These are phyloP conservation scores for Eolophus roseicapilla DNA, from an alignment of 2,113 vertebrate genomes.

Conservation along the genomic window DNA sequence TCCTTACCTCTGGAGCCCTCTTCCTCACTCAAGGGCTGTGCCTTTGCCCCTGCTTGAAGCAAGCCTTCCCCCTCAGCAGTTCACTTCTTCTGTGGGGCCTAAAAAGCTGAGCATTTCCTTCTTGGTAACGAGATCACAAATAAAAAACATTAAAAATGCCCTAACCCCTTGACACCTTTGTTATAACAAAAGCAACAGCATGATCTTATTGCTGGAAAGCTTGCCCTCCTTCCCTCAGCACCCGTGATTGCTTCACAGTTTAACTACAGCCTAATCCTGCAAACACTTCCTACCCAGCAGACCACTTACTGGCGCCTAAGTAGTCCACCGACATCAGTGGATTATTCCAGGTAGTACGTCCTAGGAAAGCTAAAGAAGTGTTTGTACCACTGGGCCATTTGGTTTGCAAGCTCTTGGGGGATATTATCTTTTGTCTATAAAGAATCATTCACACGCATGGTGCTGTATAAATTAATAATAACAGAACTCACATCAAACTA, in stretches of 20 bases:
- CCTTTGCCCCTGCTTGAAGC: background rate
- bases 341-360: background rate
- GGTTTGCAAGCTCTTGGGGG: constrained; percentile 43
- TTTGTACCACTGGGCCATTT: background rate
- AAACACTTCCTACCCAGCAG: constrained; percentile 40
- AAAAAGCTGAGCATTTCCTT: constrained; percentile 27
- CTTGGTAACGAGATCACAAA: constrained; percentile 1
- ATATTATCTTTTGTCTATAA: constrained; percentile 51
- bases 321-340: background rate
- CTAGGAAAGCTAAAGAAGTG: constrained; percentile 29
- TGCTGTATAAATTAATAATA: constrained; percentile 50
- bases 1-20: background rate
- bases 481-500: constrained; percentile 28
- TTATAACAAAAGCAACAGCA: background rate
- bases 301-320: background rate
- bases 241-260: background rate
- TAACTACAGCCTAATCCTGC: constrained; percentile 34
- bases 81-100: constrained; percentile 2
- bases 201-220: background rate
- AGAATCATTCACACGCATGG: background rate
- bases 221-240: background rate
- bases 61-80: background rate
- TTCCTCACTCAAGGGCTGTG: background rate
- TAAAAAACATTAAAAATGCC: constrained; percentile 19
- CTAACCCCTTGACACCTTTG: background rate